Evolutionary conservation across 2,797 vertebrate species (phyloP).

Genomic region (Amniataba percoides): DNA sequence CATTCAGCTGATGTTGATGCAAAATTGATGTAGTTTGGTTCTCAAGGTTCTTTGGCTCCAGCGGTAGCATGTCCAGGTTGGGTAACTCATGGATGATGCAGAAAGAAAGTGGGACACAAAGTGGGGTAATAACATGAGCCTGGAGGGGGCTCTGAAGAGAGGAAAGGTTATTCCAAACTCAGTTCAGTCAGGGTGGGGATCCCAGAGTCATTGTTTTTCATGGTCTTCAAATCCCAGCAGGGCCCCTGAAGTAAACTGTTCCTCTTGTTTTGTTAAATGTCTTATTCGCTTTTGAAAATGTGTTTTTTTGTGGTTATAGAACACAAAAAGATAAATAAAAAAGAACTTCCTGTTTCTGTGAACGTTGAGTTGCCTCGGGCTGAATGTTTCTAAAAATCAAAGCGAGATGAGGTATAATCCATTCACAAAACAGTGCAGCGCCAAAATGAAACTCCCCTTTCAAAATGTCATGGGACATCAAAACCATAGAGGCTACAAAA

Average conservation of each 20-base stretch:
- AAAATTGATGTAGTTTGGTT: not conserved
- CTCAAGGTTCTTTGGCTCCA: not conserved
- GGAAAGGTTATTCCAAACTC: not conserved
- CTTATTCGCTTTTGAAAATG: not conserved
- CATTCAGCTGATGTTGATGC: not conserved
- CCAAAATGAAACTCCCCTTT: not conserved
- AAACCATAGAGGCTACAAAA: not conserved
- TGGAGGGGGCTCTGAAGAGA: not conserved
- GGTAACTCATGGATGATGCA: not conserved
- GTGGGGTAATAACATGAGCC: not conserved
- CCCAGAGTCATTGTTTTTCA: not conserved
- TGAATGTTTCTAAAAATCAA: not conserved
- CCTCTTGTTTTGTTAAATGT: not conserved
- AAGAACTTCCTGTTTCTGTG: not conserved
- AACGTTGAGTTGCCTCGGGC: not conserved
- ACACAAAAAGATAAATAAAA: not conserved
- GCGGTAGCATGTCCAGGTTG: not conserved
- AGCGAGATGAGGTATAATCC: slow-evolving; percentile 4
- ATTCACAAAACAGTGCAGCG: not conserved
- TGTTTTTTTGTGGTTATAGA: not conserved
- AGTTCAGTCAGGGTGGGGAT: not conserved
- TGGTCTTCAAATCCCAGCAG: not conserved
- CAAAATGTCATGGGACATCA: not conserved
- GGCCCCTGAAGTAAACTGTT: not conserved
- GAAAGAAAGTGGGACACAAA: slow-evolving; percentile 1